A percentile compares a stretch with the other conserved stretches of the same genome.
These are phyloP conservation scores for Plebejus argus DNA, from an alignment of 2,888 invertebrate species.

Conservation along the genomic window DNA sequence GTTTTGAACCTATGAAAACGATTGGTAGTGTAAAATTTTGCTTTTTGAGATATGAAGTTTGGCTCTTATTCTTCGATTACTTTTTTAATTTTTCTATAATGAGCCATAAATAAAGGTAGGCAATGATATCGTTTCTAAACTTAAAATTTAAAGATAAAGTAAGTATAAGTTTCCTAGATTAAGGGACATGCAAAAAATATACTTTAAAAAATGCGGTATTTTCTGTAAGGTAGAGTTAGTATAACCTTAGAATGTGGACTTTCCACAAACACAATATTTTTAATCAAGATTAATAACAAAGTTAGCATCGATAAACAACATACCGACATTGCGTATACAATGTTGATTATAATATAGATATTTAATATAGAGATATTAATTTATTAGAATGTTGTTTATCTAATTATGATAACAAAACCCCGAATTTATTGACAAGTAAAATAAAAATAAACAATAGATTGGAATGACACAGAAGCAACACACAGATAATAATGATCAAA, in stretches of 20 bases:
- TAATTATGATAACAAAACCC: neutral
- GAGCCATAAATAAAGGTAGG: too few relatives aligned
- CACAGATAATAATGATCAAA: neutral
- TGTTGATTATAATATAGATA: neutral
- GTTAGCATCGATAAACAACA: neutral
- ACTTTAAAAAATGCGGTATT: neutral
- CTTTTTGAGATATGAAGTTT: too few relatives aligned
- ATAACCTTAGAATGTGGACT: neutral
- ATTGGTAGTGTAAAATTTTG: too few relatives aligned
- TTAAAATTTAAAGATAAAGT: neutral
- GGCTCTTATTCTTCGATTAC: too few relatives aligned
- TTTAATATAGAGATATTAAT: neutral
- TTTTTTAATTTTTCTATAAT: too few relatives aligned
- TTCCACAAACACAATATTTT: neutral
- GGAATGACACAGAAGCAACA: neutral
- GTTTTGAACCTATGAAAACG: too few relatives aligned
- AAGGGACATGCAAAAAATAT: neutral
- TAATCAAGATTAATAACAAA: slow-evolving; percentile 6
- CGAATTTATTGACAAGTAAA: neutral
- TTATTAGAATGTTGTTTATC: neutral
- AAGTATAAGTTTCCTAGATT: neutral
- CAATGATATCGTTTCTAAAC: too few relatives aligned
- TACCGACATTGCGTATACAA: neutral
- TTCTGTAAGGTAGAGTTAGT: neutral
- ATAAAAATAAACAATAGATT: neutral